These are phyloP conservation scores for Hylaeus anthracinus DNA, from an alignment of 1,140 invertebrate genomes.

Conservation along the genomic window DNA sequence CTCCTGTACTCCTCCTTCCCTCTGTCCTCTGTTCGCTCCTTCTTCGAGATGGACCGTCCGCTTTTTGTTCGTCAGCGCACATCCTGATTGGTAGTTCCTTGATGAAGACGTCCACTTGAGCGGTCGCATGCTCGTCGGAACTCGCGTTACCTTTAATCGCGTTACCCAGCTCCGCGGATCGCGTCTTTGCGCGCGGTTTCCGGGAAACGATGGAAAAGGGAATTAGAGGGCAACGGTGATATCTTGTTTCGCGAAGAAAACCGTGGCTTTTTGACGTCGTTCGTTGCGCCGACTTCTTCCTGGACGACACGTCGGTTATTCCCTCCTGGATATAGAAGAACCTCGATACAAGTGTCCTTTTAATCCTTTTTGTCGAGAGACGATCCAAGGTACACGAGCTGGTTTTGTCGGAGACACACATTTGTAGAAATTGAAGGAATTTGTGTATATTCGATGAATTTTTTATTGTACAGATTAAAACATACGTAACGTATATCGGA, in stretches of 20 bases:
- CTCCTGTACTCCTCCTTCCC: conserved; percentile 21
- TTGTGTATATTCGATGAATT: no score
- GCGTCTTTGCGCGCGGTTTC: neutral
- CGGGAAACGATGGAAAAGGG: neutral
- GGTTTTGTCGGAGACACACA: no score
- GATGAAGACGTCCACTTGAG: conserved; percentile 71
- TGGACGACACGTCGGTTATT: no score
- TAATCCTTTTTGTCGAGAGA: no score
- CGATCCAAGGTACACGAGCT: no score
- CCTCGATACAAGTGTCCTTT: no score
- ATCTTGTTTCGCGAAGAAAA: neutral
- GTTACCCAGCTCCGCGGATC: conserved; percentile 19
- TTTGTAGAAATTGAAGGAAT: no score
- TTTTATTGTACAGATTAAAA: no score
- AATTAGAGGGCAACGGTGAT: neutral
- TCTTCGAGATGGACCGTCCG: conserved; percentile 38
- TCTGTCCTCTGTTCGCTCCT: neutral
- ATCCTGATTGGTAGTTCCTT: conserved; percentile 66
- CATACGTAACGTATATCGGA: no score
- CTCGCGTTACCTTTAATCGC: conserved; percentile 54
- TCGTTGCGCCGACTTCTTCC: neutral
- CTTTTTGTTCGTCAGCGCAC: conserved; percentile 65
- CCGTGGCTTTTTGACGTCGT: neutral
- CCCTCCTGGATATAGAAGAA: no score
- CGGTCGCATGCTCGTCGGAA: conserved; percentile 35